A percentile compares a stretch with the other conserved stretches of the same genome.
phyloP scores from a whole-genome alignment of 2,113 vertebrate genomes.

The Xiphias gladius region DNA sequence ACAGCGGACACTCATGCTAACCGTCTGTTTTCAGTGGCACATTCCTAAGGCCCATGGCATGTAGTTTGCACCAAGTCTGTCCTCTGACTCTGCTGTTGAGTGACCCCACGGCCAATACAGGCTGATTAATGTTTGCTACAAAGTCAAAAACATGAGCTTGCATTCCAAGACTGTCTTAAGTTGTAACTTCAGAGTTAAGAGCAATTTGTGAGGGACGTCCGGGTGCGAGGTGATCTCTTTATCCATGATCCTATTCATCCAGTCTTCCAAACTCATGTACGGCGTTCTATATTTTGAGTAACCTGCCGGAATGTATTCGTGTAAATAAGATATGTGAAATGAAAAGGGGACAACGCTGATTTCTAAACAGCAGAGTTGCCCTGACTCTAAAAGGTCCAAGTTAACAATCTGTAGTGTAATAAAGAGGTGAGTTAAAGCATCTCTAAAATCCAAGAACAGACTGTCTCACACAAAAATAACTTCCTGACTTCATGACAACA shows the following conservation, averaged over 20 bases:
- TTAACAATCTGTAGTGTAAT: not conserved
- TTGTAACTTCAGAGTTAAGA: not conserved
- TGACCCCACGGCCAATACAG: not conserved
- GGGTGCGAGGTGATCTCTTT: not conserved
- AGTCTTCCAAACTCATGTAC: not conserved
- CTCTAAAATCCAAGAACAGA: not conserved
- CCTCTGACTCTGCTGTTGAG: not conserved
- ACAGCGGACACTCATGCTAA: not conserved
- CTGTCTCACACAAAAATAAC: constrained; percentile 6
- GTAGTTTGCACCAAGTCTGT: not conserved
- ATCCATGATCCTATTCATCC: not conserved
- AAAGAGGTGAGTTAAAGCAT: not conserved
- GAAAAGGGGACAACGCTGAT: not conserved
- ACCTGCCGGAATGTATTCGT: not conserved
- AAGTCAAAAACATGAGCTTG: not conserved
- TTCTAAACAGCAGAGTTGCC: not conserved
- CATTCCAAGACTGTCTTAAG: not conserved
- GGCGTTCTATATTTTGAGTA: not conserved
- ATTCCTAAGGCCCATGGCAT: not conserved
- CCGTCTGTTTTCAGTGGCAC: not conserved
- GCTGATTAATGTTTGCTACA: not conserved
- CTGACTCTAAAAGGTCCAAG: not conserved
- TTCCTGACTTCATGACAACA: not conserved
- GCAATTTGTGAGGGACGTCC: not conserved
- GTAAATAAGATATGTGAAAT: not conserved